These are phyloP conservation scores for Adineta ricciae DNA, from an alignment of 2,888 invertebrate genomes.

Conservation along the genomic window DNA sequence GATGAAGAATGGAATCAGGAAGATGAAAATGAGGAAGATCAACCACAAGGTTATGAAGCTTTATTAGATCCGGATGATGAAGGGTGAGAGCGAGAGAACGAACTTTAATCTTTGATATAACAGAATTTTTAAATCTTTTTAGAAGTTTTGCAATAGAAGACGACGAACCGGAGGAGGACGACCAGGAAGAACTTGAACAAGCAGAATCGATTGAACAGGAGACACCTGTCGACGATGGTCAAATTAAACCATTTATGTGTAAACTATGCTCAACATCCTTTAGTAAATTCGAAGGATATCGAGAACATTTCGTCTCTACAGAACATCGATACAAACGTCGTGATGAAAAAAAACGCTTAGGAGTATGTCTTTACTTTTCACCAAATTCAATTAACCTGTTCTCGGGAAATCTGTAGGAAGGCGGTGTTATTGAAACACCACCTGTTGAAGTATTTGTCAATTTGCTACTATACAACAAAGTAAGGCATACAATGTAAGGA, in stretches of 20 bases:
- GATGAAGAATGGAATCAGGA: not conserved
- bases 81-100: not conserved
- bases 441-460: slow-evolving; percentile 17
- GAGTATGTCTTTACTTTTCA: not conserved
- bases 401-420: not conserved
- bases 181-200: not conserved
- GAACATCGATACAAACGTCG: slow-evolving; percentile 12
- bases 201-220: not conserved
- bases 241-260: not conserved
- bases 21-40: not conserved
- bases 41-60: slow-evolving; percentile 11
- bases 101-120: too few species aligned
- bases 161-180: not conserved
- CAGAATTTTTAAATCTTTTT: too few species aligned
- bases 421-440: not conserved
- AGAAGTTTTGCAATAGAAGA: too few species aligned
- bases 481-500: not conserved
- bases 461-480: not conserved
- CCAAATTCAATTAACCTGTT: not conserved
- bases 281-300: slow-evolving; percentile 11
- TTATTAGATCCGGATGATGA: slow-evolving; percentile 10
- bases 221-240: not conserved
- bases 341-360: not conserved
- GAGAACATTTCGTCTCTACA: not conserved
- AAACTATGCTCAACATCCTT: not conserved